These are phyloP conservation scores for Colostygia pectinataria DNA, from an alignment of 2,888 invertebrate species.

Conservation along the genomic window DNA sequence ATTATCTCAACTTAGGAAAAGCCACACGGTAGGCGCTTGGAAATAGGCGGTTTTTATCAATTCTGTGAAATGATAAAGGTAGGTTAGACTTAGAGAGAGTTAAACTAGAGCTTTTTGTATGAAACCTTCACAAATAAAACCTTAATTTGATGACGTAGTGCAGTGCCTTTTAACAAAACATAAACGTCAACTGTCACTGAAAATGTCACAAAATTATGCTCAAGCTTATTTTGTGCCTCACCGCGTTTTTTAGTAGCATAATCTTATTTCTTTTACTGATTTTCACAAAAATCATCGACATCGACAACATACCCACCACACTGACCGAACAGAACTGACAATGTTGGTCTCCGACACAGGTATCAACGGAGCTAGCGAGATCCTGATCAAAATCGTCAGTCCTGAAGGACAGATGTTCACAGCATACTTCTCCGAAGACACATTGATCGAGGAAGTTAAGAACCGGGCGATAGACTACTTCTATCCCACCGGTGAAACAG, in stretches of 20 bases:
- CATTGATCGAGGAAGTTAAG: conserved; percentile 70
- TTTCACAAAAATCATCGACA: conserved; percentile 35
- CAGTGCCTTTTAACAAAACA: not conserved
- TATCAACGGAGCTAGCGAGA: conserved; percentile 47
- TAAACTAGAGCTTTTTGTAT: too few relatives aligned
- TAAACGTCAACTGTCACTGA: conserved; percentile 2
- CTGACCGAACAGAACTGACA: not conserved
- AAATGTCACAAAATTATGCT: conserved; percentile 50
- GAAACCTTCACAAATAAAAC: too few relatives aligned
- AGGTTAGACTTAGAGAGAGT: too few relatives aligned
- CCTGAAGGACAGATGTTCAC: conserved; percentile 68
- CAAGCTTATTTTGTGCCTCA: conserved; percentile 53
- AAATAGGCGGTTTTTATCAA: too few relatives aligned
- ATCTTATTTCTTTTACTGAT: conserved; percentile 49
- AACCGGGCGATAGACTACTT: conserved; percentile 67
- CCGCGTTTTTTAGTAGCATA: conserved; percentile 54
- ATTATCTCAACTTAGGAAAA: too few relatives aligned
- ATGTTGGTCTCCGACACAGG: conserved; percentile 70
- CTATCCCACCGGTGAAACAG: conserved; percentile 67
- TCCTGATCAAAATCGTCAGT: conserved; percentile 66
- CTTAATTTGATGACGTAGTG: too few relatives aligned
- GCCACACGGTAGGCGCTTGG: too few relatives aligned
- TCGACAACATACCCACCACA: conserved; percentile 5
- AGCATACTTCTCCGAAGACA: conserved; percentile 63
- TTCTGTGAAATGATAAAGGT: too few relatives aligned